phyloP scores from a whole-genome alignment of 2,797 vertebrate genomes.

The Sylvilagus floridanus region DNA sequence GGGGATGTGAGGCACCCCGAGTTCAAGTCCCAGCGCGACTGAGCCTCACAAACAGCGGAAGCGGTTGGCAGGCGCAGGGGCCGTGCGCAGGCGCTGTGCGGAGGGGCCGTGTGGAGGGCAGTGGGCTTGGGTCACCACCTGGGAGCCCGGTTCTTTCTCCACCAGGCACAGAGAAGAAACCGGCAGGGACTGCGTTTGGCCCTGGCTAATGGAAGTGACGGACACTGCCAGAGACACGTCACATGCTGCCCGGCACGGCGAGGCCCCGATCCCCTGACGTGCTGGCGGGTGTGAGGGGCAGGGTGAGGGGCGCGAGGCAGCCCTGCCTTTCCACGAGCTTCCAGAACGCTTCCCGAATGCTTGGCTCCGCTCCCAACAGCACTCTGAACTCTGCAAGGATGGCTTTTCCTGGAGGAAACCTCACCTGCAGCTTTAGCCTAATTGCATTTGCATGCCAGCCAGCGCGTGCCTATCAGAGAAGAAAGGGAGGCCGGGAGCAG shows the following conservation, averaged over 20 bases:
- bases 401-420: slow-evolving; percentile 71
- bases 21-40: background rate
- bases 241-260: background rate
- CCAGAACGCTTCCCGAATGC: slow-evolving; percentile 72
- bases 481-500: slow-evolving; percentile 36
- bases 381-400: background rate
- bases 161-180: background rate
- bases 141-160: background rate
- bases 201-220: background rate
- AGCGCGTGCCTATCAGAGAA: slow-evolving; percentile 65
- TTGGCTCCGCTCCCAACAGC: slow-evolving; percentile 79
- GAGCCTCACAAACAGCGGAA: background rate
- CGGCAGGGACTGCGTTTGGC: background rate
- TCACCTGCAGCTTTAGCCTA: slow-evolving; percentile 75
- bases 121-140: background rate
- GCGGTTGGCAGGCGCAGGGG: background rate
- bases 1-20: background rate
- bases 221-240: background rate
- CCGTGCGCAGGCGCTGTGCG: background rate
- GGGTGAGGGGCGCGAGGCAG: background rate
- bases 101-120: no score
- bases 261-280: background rate
- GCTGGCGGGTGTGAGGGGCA: background rate
- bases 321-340: slow-evolving; percentile 68
- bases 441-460: slow-evolving; percentile 73